Percentiles rank a stretch among this genome's conserved stretches.
Conservation (phyloP, 1,140 invertebrate genomes). For the Macrobrachium rosenbergii region DNA sequence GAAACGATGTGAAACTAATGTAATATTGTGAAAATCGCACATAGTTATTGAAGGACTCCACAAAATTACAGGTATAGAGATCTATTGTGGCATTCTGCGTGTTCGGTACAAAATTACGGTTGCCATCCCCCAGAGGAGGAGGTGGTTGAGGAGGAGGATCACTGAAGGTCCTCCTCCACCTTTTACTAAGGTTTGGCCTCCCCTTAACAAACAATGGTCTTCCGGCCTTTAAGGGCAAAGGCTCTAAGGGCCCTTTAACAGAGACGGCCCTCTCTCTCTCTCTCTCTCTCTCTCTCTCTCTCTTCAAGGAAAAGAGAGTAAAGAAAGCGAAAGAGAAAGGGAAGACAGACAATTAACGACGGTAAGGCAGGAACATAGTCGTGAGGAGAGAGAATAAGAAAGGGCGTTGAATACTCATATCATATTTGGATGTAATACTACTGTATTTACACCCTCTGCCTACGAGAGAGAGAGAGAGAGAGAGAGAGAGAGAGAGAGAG, state of each 20-base stretch:
- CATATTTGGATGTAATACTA: too few species aligned
- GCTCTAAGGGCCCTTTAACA: neutral
- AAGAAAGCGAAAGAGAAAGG: neutral
- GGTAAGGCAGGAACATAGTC: too few species aligned
- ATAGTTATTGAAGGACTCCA: slow-evolving; percentile 65
- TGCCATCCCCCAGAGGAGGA: neutral
- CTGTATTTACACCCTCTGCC: too few species aligned
- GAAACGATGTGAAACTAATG: slow-evolving; percentile 43
- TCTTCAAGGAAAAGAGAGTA: neutral
- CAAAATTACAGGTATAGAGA: slow-evolving; percentile 51
- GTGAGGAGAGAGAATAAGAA: neutral
- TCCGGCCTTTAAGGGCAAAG: slow-evolving; percentile 30
- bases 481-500: slow-evolving; percentile 1
- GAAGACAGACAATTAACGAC: neutral
- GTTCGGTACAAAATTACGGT: slow-evolving; percentile 49
- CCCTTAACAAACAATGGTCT: slow-evolving; percentile 43
- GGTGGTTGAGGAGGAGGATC: too few species aligned
- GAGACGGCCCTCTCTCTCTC: too few species aligned
- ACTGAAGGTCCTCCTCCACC: slow-evolving; percentile 4
- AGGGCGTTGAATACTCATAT: too few species aligned
- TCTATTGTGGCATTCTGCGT: slow-evolving; percentile 41
- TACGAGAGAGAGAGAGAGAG: neutral
- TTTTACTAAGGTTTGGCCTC: slow-evolving; percentile 37
- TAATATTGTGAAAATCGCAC: slow-evolving; percentile 61
- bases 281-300: neutral